These are phyloP conservation scores for Drosophila stalkeri DNA, from an alignment of 2,888 invertebrate genomes.

Conservation along the genomic window DNA sequence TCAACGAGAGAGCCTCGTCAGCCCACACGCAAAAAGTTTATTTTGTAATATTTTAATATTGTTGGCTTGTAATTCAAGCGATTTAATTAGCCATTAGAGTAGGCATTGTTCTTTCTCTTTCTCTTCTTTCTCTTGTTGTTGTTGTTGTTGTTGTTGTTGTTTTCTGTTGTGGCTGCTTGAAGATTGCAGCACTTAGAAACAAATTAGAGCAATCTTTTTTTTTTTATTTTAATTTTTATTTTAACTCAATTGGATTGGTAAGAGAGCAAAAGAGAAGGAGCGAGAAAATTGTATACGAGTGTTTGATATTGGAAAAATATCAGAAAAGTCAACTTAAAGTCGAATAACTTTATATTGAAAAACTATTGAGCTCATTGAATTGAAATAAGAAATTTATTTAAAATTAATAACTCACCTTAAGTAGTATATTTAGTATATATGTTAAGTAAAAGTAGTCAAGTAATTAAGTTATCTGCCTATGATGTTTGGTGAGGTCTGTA, in stretches of 20 bases:
- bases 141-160: conserved; percentile 12
- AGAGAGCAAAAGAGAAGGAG: neutral
- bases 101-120: conserved; percentile 29
- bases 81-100: conserved; percentile 79
- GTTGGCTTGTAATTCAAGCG: conserved; percentile 75
- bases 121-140: no score
- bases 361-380: no score
- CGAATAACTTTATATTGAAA: no score
- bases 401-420: no score
- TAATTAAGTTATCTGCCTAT: no score
- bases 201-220: conserved; percentile 69
- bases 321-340: no score
- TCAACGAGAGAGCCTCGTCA: conserved; percentile 24
- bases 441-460: no score
- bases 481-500: no score
- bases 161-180: conserved; percentile 16
- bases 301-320: no score
- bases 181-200: conserved; percentile 73
- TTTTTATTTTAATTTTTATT: conserved; percentile 4
- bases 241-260: conserved; percentile 18
- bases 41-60: conserved; percentile 81
- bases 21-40: conserved; percentile 66
- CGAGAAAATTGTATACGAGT: no score
- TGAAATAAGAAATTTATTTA: no score
- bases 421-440: no score